phyloP scores from a whole-genome alignment of 2,888 invertebrate species.

The Drosophila austrosaltans region DNA sequence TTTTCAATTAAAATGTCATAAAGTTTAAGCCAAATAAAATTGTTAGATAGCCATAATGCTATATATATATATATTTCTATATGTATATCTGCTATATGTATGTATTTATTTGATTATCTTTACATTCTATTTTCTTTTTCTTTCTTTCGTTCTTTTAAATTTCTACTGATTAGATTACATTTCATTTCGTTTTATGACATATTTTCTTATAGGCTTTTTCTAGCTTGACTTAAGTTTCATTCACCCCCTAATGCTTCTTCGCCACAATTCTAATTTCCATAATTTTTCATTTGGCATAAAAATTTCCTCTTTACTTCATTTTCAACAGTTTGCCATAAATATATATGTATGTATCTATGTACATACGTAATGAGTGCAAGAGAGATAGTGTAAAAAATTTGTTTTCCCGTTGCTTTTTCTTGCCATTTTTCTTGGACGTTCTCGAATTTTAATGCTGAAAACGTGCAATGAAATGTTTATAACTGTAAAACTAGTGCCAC shows the following conservation, averaged over 20 bases:
- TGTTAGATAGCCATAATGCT: background rate
- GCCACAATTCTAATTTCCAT: background rate
- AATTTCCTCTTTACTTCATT: constrained; percentile 6
- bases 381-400: background rate
- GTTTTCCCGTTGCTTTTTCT: background rate
- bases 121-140: background rate
- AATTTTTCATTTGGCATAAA: constrained; percentile 8
- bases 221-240: constrained; percentile 7
- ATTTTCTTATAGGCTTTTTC: background rate
- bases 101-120: constrained; percentile 2
- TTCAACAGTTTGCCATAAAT: constrained; percentile 6
- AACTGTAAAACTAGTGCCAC: constrained; percentile 65
- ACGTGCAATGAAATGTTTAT: constrained; percentile 72
- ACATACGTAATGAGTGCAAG: background rate
- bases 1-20: too few species aligned
- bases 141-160: background rate
- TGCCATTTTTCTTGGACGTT: constrained; percentile 5
- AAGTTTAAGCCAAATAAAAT: background rate
- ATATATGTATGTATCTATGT: background rate
- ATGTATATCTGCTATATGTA: background rate
- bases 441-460: constrained; percentile 60
- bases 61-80: background rate
- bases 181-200: constrained; percentile 3
- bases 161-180: constrained; percentile 7
- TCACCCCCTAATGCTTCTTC: background rate